A percentile compares a stretch with the other conserved stretches of the same genome.
These are phyloP conservation scores for Oriolus oriolus DNA, from an alignment of 2,113 vertebrate species.

Conservation along the genomic window DNA sequence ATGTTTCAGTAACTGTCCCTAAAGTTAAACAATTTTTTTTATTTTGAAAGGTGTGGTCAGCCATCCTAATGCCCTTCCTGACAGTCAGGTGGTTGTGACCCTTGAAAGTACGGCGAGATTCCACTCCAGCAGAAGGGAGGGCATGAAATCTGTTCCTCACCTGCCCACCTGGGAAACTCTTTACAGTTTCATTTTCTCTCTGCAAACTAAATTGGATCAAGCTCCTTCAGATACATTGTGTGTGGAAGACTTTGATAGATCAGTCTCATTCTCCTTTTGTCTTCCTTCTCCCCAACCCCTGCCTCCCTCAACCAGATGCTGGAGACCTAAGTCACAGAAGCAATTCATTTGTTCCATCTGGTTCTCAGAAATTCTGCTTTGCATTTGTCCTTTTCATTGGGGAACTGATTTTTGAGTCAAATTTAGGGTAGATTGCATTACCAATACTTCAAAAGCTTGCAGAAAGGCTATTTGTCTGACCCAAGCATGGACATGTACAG, in stretches of 20 bases:
- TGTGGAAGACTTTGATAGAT: background rate
- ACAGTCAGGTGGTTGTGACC: background rate
- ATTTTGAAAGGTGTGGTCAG: background rate
- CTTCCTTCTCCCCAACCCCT: background rate
- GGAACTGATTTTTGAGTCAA: background rate
- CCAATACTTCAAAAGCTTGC: background rate
- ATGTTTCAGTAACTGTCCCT: background rate
- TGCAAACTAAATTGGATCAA: background rate
- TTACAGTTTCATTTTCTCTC: background rate
- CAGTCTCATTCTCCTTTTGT: background rate
- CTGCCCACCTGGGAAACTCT: background rate
- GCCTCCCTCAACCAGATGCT: background rate
- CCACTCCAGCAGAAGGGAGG: background rate
- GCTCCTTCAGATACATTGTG: background rate
- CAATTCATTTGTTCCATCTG: background rate
- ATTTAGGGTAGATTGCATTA: background rate
- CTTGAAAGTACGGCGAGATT: background rate
- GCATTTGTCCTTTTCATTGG: background rate
- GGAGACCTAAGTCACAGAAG: background rate
- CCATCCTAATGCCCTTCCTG: background rate
- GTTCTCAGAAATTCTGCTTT: background rate
- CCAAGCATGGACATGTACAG: background rate
- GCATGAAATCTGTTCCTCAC: background rate
- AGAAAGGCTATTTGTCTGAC: background rate
- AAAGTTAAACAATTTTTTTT: background rate